These are phyloP conservation scores for Busseola fusca DNA, from an alignment of 2,888 invertebrate species.

Conservation along the genomic window DNA sequence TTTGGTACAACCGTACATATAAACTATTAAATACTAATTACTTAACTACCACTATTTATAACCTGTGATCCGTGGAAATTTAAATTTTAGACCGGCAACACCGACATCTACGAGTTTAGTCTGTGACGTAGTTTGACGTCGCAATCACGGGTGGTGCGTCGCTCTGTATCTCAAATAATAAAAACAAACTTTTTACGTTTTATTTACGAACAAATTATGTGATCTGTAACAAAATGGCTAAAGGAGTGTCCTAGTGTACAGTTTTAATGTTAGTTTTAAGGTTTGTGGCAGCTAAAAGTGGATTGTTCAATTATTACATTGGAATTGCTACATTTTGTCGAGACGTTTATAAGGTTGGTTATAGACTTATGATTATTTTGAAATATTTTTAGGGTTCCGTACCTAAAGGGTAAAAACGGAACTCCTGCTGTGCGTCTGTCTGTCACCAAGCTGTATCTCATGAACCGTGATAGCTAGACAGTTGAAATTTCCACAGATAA, in stretches of 20 bases:
- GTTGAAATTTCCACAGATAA: too few relatives aligned
- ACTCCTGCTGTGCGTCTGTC: too few relatives aligned
- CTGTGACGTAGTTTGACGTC: slow-evolving; percentile 44
- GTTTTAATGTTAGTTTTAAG: slow-evolving; percentile 16
- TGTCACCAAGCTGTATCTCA: too few relatives aligned
- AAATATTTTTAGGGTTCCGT: too few relatives aligned
- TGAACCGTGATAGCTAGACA: too few relatives aligned
- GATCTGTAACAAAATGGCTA: slow-evolving; percentile 19
- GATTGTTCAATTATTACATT: slow-evolving; percentile 18
- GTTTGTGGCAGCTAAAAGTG: slow-evolving; percentile 19
- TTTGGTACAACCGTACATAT: neutral
- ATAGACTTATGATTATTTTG: neutral
- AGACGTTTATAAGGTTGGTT: slow-evolving; percentile 11
- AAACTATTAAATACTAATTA: too few relatives aligned
- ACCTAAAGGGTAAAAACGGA: too few relatives aligned
- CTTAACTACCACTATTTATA: slow-evolving; percentile 4
- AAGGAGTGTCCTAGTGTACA: slow-evolving; percentile 9
- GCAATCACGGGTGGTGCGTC: neutral
- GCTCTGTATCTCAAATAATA: neutral
- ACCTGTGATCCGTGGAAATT: slow-evolving; percentile 15
- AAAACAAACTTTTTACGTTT: slow-evolving; percentile 40
- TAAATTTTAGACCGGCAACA: slow-evolving; percentile 18
- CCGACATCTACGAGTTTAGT: slow-evolving; percentile 24
- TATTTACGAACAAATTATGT: slow-evolving; percentile 7
- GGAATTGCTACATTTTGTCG: slow-evolving; percentile 22